Evolutionary conservation across 2,888 invertebrate genomes (phyloP), one percentile per base, ranked within the genome.

Genomic region (Trachelus tabidus): DNA sequence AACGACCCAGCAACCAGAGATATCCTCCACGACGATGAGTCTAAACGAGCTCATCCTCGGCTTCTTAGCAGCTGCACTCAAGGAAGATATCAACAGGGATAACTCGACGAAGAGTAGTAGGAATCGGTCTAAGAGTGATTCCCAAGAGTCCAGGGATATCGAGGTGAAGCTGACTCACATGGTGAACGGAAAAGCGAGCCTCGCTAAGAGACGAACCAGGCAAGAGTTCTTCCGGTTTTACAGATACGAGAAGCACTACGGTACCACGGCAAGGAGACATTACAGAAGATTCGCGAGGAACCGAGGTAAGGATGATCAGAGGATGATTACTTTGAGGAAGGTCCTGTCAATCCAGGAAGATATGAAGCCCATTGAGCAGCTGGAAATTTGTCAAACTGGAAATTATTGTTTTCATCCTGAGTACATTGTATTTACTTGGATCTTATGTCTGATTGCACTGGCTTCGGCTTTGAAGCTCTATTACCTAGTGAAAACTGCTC

Each of bases 351-450:
- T 77, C 1, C 35, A 77, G 11, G 34, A 74, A 6, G 34, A 74
- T 30, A 74, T 1, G 35, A 33, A 34, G 11, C 71, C 31, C 71
- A 23, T 15, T 0, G 30, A 71, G 34, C 11, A 34, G 71, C 31
- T 31, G 30, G 34, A 71, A 9, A 71, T 12, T 71, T 71, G 31
- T 71, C 31, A 34, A 34, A 71, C 31, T 12, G 30, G 23, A 71
- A 92, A 93, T 75, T 96, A 93, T 75, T 96, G 96, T 85, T 92
- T 93, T 75, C 94, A 95, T 84, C 96, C 96, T 0, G 97, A 98
- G 91, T 98, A 98, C 89, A 95, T 98, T 23, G 97, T 98, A 4
- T 98, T 98, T 92, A 97, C 98, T 4, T 98, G 98, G 96, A 96
- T 98, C 76, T 92, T 99, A 31, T 97, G 98, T 86, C 94, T 99